Base-by-base conservation (phyloP, 1,140 invertebrate genomes). In the Galleria mellonella region DNA sequence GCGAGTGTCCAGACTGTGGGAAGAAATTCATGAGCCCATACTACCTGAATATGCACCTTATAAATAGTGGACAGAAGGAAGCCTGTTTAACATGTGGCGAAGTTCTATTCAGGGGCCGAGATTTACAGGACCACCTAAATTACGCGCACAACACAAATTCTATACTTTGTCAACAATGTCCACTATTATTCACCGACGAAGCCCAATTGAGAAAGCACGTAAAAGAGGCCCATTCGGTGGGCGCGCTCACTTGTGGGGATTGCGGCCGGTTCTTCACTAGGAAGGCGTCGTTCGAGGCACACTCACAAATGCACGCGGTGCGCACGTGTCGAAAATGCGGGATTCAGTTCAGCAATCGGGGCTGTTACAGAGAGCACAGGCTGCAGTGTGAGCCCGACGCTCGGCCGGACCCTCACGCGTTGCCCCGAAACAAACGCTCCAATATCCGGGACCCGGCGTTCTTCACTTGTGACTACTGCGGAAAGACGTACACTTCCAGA, bases 381-480 rank as follows among this genome's bases (percentile, higher is more conserved):
- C 53, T 65, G 7, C 55, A 72, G 48, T 84, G 81, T 15, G 81
- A 84, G 31, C 77, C 81, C 0, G 56, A 74, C 5, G 76, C 76
- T 0, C 74, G 75, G 17, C 79, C 78, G 0, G 58, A 70, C 27
- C 41, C 52, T 8, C 59, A 64, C 30, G 56, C 40, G 0, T 14
- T 81, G 1, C 71, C 72, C 0, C 41, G 66, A 3, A 77, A 57
- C 17, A 53, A 66, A 9, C 57, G 76, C 2, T 77, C 68, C 0
- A 84, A 84, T 32, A 60, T 81, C 2, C 63, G 81, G 0, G 77
- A 84, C 28, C 74, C 72, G 1, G 81, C 82, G 0, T 58, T 58
- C 0, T 87, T 72, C 41, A 78, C 71, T 0, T 86, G 85, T 33
- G 85, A 86, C 35, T 78, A 86, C 33, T 87, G 85, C 35, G 58